phyloP scores from a whole-genome alignment of 2,888 invertebrate genomes.

The Ferrisia virgata region DNA sequence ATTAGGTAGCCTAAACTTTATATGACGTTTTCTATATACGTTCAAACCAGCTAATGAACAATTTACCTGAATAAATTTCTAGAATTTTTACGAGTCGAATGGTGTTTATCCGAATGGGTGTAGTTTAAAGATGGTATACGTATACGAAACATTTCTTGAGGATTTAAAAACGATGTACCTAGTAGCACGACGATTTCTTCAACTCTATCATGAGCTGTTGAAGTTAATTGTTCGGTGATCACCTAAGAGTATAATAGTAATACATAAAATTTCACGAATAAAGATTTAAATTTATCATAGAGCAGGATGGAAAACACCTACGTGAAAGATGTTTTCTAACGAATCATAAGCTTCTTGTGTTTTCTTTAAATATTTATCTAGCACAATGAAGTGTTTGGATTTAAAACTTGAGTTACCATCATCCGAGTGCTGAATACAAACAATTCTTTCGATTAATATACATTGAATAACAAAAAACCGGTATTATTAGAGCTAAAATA shows the following conservation, averaged over 20 bases:
- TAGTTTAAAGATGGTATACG: conserved; percentile 48
- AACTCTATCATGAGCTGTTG: conserved; percentile 47
- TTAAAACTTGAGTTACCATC: conserved; percentile 46
- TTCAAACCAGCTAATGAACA: no score
- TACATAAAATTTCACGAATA: no score
- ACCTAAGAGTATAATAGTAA: not conserved
- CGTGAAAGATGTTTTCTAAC: conserved; percentile 49
- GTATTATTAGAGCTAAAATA: not conserved
- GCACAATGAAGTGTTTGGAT: conserved; percentile 38
- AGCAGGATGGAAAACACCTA: conserved; percentile 38
- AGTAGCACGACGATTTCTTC: conserved; percentile 53
- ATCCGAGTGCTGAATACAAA: not conserved
- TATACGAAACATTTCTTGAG: conserved; percentile 51
- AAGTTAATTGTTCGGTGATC: conserved; percentile 22
- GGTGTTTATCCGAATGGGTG: conserved; percentile 52
- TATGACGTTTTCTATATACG: no score
- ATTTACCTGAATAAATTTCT: conserved; percentile 53
- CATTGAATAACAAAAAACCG: not conserved
- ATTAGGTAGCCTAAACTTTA: no score
- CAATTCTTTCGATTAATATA: conserved; percentile 51
- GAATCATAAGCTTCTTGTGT: conserved; percentile 47
- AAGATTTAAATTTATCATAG: no score
- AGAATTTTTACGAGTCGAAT: conserved; percentile 53
- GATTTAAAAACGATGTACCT: conserved; percentile 54
- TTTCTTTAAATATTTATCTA: conserved; percentile 48